Base-by-base conservation (phyloP, 1,140 invertebrate species). In the Wasmannia auropunctata region DNA sequence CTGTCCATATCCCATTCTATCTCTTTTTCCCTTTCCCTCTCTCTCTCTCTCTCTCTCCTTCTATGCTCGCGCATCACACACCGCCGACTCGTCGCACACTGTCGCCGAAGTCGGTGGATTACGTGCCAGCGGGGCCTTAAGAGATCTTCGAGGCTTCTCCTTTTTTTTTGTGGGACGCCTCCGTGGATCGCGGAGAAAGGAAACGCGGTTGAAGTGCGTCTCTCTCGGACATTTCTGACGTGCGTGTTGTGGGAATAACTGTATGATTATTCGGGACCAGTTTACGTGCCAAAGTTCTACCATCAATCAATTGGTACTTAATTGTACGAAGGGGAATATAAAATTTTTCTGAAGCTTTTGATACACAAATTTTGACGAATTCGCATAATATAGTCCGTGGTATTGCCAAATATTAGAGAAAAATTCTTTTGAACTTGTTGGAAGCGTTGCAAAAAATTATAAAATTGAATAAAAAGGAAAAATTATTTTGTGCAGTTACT, bases 41-140 rank as follows among this genome's bases (percentile, higher is more conserved):
- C 54, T 58, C 34, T 43, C 54, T 69, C 69, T 85, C 75, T 54
- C 1, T 76, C 54, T 80, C 40, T 85, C 77, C 60, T 56, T 58
- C 83, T 85, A 54, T 65, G 70, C 69, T 60, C 75, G 58, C 81
- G 87, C 88, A 87, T 87, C 85, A 86, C 87, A 63, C 88, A 75
- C 87, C 77, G 85, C 25, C 75, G 46, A 85, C 79, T 67, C 76
- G 85, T 81, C 76, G 34, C 77, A 83, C 85, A 69, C 76, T 81
- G 74, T 86, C 62, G 60, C 49, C 67, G 85, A 83, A 83, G 79
- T 72, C 51, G 65, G 46, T 80, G 63, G 79, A 56, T 74, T 83
- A 63, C 76, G 76, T 79, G 60, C 76, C 43, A 58, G 51, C 51
- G 51, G 19, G 37, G 31, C 19, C 25, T 25, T 31, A 40, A 74